phyloP scores from a whole-genome alignment of 2,888 invertebrate genomes.

The Balanococcus diminutus region DNA sequence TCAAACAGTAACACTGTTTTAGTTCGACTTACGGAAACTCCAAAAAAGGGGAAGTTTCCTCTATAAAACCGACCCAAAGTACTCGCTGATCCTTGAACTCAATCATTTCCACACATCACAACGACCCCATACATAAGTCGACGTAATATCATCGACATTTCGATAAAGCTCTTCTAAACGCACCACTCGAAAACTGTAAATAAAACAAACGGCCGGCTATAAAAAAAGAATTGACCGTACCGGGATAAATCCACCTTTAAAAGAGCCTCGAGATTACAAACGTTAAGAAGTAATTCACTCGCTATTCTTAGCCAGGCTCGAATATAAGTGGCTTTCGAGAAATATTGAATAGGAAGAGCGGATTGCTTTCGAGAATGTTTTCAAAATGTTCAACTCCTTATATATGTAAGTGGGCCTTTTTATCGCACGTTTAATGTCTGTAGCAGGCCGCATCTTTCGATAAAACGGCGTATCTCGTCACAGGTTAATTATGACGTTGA shows the following conservation, averaged over 20 bases:
- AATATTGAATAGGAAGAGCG: neutral
- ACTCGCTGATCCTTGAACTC: neutral
- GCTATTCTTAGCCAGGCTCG: neutral
- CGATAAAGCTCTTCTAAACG: neutral
- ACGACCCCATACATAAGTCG: neutral
- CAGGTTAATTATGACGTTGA: neutral
- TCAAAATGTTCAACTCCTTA: neutral
- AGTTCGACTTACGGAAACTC: neutral
- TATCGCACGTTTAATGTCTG: neutral
- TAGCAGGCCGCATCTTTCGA: neutral
- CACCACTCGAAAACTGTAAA: neutral
- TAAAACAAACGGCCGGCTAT: neutral
- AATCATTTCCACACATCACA: neutral
- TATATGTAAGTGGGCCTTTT: neutral
- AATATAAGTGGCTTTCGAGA: neutral
- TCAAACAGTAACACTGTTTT: neutral
- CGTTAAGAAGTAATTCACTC: slow-evolving; percentile 3
- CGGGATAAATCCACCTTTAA: neutral
- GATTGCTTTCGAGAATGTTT: neutral
- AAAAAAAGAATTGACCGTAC: slow-evolving; percentile 7
- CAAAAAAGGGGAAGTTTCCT: neutral
- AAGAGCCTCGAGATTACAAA: neutral
- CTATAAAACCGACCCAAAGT: neutral
- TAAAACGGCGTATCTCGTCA: neutral
- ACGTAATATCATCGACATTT: slow-evolving; percentile 9